Percentiles rank a stretch among this genome's conserved stretches.
Conservation (phyloP, 2,113 vertebrate species). For the Gobio gobio region DNA sequence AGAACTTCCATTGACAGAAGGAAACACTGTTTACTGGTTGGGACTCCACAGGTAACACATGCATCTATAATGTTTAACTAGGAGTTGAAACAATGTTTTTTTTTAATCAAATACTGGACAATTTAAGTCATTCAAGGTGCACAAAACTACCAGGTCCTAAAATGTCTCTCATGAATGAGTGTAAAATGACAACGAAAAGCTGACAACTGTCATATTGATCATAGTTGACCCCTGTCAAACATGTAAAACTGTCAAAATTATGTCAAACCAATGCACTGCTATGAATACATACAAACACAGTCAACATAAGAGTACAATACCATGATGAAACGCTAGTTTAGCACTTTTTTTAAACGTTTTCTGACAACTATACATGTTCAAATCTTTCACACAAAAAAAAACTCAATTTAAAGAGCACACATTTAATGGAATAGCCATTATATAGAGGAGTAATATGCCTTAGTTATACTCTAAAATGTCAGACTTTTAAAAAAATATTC, state of each 20-base stretch:
- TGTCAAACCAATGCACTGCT: background rate
- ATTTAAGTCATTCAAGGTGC: background rate
- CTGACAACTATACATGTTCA: background rate
- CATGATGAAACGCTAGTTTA: too few species aligned
- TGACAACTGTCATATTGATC: background rate
- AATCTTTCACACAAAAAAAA: background rate
- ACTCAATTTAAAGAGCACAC: background rate
- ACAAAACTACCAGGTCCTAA: background rate
- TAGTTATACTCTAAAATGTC: background rate
- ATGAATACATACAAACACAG: background rate
- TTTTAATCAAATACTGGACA: background rate
- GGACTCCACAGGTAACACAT: background rate
- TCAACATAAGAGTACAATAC: too few species aligned
- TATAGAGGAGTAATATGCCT: background rate
- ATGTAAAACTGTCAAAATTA: background rate
- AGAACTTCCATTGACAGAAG: conserved; percentile 2
- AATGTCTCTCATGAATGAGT: background rate
- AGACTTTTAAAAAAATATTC: background rate
- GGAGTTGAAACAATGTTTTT: background rate
- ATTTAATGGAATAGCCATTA: background rate
- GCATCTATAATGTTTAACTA: background rate
- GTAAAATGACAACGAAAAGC: background rate
- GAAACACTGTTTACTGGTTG: background rate
- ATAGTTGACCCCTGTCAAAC: background rate
- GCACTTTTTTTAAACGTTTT: background rate